Percentiles rank a stretch among this genome's conserved stretches.
phyloP scores from a whole-genome alignment of 2,113 vertebrate species.

The Hystrix brachyura region DNA sequence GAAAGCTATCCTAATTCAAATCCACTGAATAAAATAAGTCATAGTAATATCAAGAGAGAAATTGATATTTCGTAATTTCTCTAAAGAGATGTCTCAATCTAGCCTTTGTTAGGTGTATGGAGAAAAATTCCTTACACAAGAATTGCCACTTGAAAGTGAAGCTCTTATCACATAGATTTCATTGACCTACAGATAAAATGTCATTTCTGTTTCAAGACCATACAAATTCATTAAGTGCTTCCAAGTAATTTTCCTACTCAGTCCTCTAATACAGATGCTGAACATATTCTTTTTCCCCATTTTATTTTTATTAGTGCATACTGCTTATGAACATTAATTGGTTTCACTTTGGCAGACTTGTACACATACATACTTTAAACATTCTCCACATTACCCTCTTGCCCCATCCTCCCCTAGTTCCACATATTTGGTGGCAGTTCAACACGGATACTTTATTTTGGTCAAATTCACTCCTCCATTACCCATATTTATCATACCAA shows the following conservation, averaged over 20 bases:
- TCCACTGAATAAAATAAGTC: background rate
- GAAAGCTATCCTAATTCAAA: constrained; percentile 35
- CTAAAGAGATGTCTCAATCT: constrained; percentile 16
- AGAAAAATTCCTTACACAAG: background rate
- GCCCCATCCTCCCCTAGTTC: background rate
- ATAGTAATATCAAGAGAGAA: constrained; percentile 31
- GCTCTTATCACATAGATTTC: constrained; percentile 9
- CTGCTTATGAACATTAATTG: background rate
- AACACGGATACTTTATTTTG: background rate
- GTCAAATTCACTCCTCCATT: background rate
- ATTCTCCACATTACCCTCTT: background rate
- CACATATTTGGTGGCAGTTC: background rate
- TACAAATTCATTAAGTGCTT: background rate
- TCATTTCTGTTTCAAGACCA: constrained; percentile 28
- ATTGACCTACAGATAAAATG: constrained; percentile 33
- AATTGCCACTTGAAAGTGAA: constrained; percentile 56
- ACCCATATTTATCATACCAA: background rate
- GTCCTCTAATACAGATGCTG: background rate
- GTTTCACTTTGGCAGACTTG: background rate
- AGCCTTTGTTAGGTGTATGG: background rate
- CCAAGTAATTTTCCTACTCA: background rate
- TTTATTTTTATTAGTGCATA: too few species aligned
- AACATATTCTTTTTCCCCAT: background rate
- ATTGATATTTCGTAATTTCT: constrained; percentile 42
- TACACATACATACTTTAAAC: background rate